These are phyloP conservation scores for Stictocephala bisonia DNA, from an alignment of 2,888 invertebrate species.

Conservation along the genomic window DNA sequence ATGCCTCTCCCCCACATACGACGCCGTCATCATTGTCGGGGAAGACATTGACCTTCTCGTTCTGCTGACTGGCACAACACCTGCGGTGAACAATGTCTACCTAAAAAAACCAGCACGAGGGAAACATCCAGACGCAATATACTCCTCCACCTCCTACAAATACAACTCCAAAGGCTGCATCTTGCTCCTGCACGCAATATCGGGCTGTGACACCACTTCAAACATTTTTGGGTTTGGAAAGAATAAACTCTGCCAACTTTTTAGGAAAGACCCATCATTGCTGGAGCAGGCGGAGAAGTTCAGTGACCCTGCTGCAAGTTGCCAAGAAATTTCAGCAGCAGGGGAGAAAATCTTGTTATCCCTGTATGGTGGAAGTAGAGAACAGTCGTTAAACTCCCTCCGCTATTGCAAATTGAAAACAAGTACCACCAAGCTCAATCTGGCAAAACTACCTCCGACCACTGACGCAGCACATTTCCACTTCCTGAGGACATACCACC, in stretches of 20 bases:
- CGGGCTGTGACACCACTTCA: conserved; percentile 29
- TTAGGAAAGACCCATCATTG: conserved; percentile 34
- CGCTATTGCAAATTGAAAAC: conserved; percentile 28
- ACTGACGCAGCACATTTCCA: conserved; percentile 58
- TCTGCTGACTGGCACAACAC: conserved; percentile 42
- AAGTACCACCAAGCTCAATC: conserved; percentile 39
- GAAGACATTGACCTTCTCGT: conserved; percentile 45
- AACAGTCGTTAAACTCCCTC: conserved; percentile 38
- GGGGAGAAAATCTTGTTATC: conserved; percentile 40
- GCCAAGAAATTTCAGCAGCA: conserved; percentile 40
- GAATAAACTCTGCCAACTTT: conserved; percentile 35
- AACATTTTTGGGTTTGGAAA: conserved; percentile 44
- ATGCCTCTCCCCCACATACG: conserved; percentile 31
- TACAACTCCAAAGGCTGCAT: conserved; percentile 27
- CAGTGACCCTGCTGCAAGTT: conserved; percentile 27
- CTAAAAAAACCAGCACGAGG: conserved; percentile 32
- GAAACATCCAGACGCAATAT: conserved; percentile 29
- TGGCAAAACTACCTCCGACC: conserved; percentile 44
- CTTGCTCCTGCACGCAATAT: conserved; percentile 30
- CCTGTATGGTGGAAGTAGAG: conserved; percentile 34
- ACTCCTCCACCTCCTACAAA: conserved; percentile 27
- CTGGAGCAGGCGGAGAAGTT: conserved; percentile 23
- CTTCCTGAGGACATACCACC: conserved; percentile 55
- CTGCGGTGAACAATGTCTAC: conserved; percentile 24
- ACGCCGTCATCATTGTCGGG: conserved; percentile 35